phyloP scores from a whole-genome alignment of 2,113 vertebrate species.

The Eulemur rufifrons region DNA sequence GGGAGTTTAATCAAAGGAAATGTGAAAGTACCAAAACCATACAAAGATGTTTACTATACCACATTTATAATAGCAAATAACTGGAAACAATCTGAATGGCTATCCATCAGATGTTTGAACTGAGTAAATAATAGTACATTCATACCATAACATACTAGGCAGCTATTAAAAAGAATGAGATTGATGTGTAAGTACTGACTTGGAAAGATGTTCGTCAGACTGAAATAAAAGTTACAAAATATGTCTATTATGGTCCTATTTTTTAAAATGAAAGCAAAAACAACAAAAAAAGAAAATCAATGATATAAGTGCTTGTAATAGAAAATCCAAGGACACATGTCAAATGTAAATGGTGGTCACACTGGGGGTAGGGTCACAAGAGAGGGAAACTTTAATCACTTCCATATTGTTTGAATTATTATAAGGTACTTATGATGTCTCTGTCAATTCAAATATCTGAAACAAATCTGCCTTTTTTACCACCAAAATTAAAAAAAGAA shows the following conservation, averaged over 20 bases:
- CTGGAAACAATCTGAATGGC: neutral
- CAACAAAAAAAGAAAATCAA: neutral
- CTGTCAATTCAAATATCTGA: neutral
- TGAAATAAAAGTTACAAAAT: neutral
- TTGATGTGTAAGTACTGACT: neutral
- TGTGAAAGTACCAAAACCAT: neutral
- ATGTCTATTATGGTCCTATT: neutral
- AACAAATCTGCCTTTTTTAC: neutral
- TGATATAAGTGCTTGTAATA: neutral
- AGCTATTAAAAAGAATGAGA: neutral
- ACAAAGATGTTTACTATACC: neutral
- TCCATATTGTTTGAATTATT: neutral
- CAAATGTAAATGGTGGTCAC: neutral
- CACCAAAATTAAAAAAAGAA: neutral
- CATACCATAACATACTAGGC: neutral
- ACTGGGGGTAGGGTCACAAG: accelerated
- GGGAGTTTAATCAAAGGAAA: neutral
- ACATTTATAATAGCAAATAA: neutral
- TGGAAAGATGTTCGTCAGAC: neutral
- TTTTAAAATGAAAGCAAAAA: neutral
- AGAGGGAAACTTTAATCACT: no score
- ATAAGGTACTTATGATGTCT: neutral
- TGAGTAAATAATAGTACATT: neutral
- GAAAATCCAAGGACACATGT: neutral
- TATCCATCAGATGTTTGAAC: neutral